Conservation (phyloP, 2,797 vertebrate genomes). For the Gorsachius magnificus region DNA sequence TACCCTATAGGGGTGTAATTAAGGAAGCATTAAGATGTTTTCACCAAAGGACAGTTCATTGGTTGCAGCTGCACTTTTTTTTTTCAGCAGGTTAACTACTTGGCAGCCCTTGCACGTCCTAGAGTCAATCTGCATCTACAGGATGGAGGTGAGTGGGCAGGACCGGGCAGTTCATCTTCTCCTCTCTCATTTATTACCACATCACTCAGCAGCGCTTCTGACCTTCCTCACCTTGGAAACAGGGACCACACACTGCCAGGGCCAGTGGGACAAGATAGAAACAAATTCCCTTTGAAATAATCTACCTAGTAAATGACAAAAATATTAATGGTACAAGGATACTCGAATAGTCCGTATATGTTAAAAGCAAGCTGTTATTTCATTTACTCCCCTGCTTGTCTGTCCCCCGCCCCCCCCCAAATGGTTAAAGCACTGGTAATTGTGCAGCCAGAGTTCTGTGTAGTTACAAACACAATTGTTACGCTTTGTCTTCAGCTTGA, state of each 20-base stretch:
- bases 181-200: conserved; percentile 65
- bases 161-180: conserved; percentile 61
- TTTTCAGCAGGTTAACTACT: conserved; percentile 66
- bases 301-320: neutral
- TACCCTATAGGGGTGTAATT: conserved; percentile 63
- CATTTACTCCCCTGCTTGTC: neutral
- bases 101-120: conserved; percentile 70
- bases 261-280: neutral
- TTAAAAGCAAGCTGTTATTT: neutral
- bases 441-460: neutral
- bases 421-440: neutral
- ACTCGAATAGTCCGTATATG: neutral
- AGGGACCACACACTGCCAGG: conserved; percentile 9
- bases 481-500: neutral
- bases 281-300: conserved; percentile 9
- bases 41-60: conserved; percentile 43
- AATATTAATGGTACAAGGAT: neutral
- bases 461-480: neutral
- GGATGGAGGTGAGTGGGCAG: conserved; percentile 64
- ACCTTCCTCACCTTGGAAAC: conserved; percentile 49
- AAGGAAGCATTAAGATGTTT: conserved; percentile 54
- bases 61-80: neutral
- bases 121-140: conserved; percentile 61
- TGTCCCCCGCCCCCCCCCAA: neutral
- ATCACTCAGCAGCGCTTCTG: conserved; percentile 13